These are phyloP conservation scores for Eueides isabella DNA, from an alignment of 1,140 invertebrate species.

Conservation along the genomic window DNA sequence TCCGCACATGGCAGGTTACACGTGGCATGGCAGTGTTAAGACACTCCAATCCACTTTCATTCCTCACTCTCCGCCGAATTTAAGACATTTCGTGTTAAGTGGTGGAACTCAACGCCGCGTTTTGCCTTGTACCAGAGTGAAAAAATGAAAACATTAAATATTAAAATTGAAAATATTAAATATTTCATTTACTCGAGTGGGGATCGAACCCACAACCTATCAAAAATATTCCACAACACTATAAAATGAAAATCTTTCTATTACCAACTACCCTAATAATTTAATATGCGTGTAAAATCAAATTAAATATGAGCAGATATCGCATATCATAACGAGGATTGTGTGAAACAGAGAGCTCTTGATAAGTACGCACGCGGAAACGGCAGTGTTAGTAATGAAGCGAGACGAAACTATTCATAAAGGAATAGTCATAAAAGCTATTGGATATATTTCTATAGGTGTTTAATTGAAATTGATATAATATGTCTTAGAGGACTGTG, in stretches of 20 bases:
- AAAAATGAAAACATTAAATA: background rate
- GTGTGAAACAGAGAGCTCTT: slow-evolving; percentile 22
- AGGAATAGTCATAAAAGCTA: background rate
- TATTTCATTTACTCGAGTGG: background rate
- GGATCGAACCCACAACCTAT: too few relatives aligned
- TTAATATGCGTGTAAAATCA: slow-evolving; percentile 22
- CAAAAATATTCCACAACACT: too few relatives aligned
- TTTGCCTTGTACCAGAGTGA: too few relatives aligned
- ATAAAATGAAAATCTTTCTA: background rate
- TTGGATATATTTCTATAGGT: background rate
- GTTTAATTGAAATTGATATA: background rate
- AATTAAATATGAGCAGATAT: slow-evolving; percentile 36
- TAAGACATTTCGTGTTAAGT: too few relatives aligned
- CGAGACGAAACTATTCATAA: background rate
- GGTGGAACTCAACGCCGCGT: too few relatives aligned
- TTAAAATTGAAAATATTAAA: too few relatives aligned
- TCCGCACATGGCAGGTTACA: too few relatives aligned
- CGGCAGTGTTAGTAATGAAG: background rate
- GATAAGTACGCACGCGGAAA: slow-evolving; percentile 44
- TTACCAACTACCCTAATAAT: background rate
- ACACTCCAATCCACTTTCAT: too few relatives aligned
- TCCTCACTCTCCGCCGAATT: too few relatives aligned
- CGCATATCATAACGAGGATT: slow-evolving; percentile 41
- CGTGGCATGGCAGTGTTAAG: too few relatives aligned
- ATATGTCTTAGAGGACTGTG: too few relatives aligned